Conservation (phyloP, 2,113 vertebrate species). For the Pollachius pollachius region DNA sequence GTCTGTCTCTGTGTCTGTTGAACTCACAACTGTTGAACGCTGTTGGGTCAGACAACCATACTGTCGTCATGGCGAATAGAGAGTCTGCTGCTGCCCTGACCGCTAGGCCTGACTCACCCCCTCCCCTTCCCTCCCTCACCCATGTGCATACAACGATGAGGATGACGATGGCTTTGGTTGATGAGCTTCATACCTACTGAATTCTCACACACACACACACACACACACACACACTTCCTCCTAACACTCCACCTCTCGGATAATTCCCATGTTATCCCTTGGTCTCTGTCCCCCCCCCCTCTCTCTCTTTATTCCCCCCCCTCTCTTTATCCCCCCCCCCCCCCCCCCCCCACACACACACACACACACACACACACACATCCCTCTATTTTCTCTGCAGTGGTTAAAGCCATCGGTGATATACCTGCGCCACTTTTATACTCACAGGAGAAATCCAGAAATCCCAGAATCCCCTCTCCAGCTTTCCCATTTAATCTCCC, state of each 20-base stretch:
- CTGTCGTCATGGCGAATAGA: slow-evolving; percentile 46
- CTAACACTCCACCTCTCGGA: neutral
- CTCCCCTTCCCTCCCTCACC: neutral
- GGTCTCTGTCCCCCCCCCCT: slow-evolving; percentile 2
- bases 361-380: too few species aligned
- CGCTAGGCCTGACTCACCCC: slow-evolving; percentile 41
- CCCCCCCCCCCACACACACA: neutral
- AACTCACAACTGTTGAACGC: neutral
- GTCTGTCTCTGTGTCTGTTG: neutral
- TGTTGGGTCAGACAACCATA: neutral
- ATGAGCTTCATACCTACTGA: slow-evolving; percentile 43
- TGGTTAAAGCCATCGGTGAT: slow-evolving; percentile 36
- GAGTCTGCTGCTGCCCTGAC: slow-evolving; percentile 45
- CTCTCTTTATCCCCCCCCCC: slow-evolving; percentile 6
- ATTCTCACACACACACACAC: neutral
- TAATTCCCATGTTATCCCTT: neutral
- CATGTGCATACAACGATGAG: slow-evolving; percentile 62
- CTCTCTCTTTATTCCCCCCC: neutral
- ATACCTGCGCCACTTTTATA: slow-evolving; percentile 53
- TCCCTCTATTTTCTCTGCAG: neutral
- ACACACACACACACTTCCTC: slow-evolving; percentile 4
- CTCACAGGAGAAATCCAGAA: slow-evolving; percentile 58
- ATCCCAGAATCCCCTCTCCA: slow-evolving; percentile 49
- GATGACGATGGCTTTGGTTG: slow-evolving; percentile 51
- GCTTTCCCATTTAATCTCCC: slow-evolving; percentile 69